phyloP scores from a whole-genome alignment of 2,797 vertebrate species.

The Acanthurus lineatus region DNA sequence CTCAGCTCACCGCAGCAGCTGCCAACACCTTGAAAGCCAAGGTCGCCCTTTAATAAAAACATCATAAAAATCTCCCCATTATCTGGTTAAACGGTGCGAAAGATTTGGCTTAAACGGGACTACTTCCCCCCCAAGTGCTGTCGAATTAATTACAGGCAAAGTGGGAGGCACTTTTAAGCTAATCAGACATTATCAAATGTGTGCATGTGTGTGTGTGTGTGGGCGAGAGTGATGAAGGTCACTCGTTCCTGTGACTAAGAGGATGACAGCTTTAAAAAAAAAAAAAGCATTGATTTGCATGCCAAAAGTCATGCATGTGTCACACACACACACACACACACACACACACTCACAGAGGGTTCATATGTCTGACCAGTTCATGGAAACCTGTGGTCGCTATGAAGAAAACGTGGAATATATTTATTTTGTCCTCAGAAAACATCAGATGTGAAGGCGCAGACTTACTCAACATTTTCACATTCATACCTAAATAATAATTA shows the following conservation, averaged over 20 bases:
- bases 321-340: neutral
- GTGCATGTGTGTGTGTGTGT: slow-evolving; percentile 17
- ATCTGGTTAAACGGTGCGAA: slow-evolving; percentile 87
- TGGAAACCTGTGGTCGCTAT: slow-evolving; percentile 1
- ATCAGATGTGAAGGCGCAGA: too few species aligned
- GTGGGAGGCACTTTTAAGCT: slow-evolving; percentile 70
- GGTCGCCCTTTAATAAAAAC: slow-evolving; percentile 80
- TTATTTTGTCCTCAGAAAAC: neutral
- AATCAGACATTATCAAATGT: slow-evolving; percentile 65
- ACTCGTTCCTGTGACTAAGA: slow-evolving; percentile 46
- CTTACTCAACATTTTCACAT: too few species aligned
- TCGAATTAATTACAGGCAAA: slow-evolving; percentile 81
- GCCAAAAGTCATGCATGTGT: slow-evolving; percentile 33
- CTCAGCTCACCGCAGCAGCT: slow-evolving; percentile 43
- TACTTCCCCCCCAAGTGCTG: slow-evolving; percentile 71
- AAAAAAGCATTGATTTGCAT: slow-evolving; percentile 52
- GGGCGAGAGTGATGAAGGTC: slow-evolving; percentile 67
- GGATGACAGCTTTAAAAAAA: slow-evolving; percentile 35
- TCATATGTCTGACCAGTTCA: neutral
- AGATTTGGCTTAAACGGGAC: slow-evolving; percentile 79
- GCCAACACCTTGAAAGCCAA: slow-evolving; percentile 79
- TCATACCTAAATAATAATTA: too few species aligned
- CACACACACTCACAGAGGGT: neutral
- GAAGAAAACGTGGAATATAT: too few species aligned
- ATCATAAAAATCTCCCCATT: slow-evolving; percentile 83